Percentiles rank a stretch among this genome's conserved stretches.
Evolutionary conservation across 2,113 vertebrate genomes (phyloP).

Genomic region (Seriola aureovittata): DNA sequence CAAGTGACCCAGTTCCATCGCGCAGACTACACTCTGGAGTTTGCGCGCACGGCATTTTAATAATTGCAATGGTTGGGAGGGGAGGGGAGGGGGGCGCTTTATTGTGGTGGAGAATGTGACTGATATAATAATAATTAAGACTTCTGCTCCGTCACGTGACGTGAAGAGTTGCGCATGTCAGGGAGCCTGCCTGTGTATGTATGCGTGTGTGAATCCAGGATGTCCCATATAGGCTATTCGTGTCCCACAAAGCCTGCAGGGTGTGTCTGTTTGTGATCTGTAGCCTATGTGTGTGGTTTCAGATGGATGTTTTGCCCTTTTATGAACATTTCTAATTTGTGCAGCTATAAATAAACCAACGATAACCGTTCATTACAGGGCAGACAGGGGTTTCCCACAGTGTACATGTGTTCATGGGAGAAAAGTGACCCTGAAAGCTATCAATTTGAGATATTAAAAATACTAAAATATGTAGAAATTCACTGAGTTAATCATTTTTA

Average conservation of each 20-base stretch:
- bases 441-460: background rate
- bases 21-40: constrained; percentile 49
- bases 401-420: constrained; percentile 4
- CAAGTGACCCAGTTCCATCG: constrained; percentile 80
- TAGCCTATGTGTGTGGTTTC: constrained; percentile 37
- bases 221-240: constrained; percentile 56
- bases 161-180: constrained; percentile 36
- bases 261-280: constrained; percentile 51
- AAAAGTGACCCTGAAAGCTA: background rate
- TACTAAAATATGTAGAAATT: background rate
- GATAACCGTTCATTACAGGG: constrained; percentile 41
- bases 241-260: constrained; percentile 58
- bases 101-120: background rate
- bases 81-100: background rate
- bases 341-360: constrained; percentile 57
- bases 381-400: constrained; percentile 31
- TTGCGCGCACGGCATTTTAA: constrained; percentile 64
- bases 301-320: constrained; percentile 59
- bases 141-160: constrained; percentile 35
- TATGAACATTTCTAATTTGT: constrained; percentile 54
- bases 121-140: constrained; percentile 37
- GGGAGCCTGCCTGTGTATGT: background rate
- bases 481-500: background rate
- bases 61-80: background rate
- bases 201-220: constrained; percentile 27